Percentiles rank a stretch among this genome's conserved stretches.
Evolutionary conservation across 2,888 invertebrate genomes (phyloP).

Genomic region (Halictus quadricinctus): DNA sequence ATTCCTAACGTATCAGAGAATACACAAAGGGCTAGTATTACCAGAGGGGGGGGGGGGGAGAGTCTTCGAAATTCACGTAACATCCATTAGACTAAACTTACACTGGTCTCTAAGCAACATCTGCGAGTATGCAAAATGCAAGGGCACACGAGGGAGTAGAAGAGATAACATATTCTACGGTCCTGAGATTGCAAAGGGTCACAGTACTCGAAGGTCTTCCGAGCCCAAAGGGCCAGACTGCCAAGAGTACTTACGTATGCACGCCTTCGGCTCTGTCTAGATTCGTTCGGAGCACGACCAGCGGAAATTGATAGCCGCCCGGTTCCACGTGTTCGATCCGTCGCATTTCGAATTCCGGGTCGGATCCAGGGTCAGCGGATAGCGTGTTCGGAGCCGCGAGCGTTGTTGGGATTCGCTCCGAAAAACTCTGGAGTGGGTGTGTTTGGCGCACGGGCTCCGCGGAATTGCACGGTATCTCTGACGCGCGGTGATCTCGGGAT

Average conservation of each 20-base stretch:
- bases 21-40: no score
- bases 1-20: no score
- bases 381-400: background rate
- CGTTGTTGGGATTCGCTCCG: background rate
- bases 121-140: background rate
- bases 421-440: background rate
- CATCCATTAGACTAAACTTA: no score
- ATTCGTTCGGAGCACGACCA: background rate
- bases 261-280: background rate
- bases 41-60: no score
- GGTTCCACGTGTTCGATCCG: background rate
- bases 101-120: background rate
- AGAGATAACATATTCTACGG: background rate
- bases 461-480: background rate
- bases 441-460: background rate
- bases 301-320: conserved; percentile 11
- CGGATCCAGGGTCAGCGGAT: background rate
- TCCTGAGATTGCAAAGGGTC: background rate
- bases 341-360: conserved; percentile 21
- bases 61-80: no score
- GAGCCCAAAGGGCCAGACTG: background rate
- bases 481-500: conserved; percentile 36
- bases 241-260: background rate
- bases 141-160: background rate
- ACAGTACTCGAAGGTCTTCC: background rate